These are phyloP conservation scores for Radopholus similis DNA, from an alignment of 1,140 invertebrate genomes.

Conservation along the genomic window DNA sequence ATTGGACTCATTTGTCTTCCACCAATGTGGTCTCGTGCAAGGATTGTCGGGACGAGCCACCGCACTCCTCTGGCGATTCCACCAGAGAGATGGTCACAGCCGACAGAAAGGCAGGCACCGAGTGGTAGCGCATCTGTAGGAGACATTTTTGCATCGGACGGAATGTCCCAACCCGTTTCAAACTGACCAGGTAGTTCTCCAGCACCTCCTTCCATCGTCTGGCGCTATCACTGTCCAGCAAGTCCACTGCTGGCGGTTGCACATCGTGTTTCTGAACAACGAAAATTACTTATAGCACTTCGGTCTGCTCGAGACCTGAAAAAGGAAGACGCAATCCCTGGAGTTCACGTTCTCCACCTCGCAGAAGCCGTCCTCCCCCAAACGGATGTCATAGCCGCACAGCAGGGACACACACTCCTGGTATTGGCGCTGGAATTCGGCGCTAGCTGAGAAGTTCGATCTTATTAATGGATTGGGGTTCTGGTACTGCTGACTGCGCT, in stretches of 20 bases:
- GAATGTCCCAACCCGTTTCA: not conserved
- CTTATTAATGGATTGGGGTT: no score
- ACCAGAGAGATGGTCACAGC: conserved; percentile 22
- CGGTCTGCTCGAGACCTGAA: not conserved
- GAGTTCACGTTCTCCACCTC: conserved; percentile 22
- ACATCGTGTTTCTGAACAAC: conserved; percentile 13
- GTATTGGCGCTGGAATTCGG: not conserved
- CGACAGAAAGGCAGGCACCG: conserved; percentile 28
- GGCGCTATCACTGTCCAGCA: conserved; percentile 28
- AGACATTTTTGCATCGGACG: no score
- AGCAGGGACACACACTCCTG: conserved; percentile 13
- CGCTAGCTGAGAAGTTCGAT: conserved; percentile 5
- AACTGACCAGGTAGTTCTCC: conserved; percentile 21
- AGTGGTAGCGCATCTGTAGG: conserved; percentile 16
- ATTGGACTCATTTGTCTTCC: not conserved
- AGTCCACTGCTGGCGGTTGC: conserved; percentile 6
- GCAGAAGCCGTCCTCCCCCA: conserved; percentile 28
- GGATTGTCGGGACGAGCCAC: conserved; percentile 7
- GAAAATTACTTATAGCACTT: not conserved
- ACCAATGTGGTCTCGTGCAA: conserved; percentile 1
- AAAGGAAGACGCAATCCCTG: conserved; percentile 17
- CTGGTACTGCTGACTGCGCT: not conserved
- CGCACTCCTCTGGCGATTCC: conserved; percentile 11
- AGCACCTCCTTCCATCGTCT: conserved; percentile 19
- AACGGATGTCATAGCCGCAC: conserved; percentile 21